phyloP scores from a whole-genome alignment of 1,140 invertebrate species.

The Drosophila bocki region DNA sequence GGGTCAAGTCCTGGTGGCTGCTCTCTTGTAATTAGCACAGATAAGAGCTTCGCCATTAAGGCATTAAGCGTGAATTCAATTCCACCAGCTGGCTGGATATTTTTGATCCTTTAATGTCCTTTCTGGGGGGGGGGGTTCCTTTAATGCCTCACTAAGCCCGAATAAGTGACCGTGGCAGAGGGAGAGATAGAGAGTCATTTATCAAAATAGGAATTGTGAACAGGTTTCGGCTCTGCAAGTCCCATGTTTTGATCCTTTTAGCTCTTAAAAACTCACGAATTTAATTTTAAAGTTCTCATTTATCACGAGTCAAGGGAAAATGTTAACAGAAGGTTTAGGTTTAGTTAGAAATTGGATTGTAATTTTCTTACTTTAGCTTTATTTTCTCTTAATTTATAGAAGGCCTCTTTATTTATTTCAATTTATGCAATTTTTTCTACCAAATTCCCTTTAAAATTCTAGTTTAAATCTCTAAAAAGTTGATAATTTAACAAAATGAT shows the following conservation, averaged over 20 bases:
- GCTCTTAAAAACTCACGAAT: neutral
- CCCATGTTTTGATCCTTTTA: constrained; percentile 4
- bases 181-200: constrained; percentile 23
- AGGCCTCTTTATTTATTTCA: neutral
- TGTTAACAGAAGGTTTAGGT: neutral
- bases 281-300: neutral
- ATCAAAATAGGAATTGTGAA: constrained; percentile 27
- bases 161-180: constrained; percentile 29
- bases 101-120: constrained; percentile 38
- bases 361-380: no score
- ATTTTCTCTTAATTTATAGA: neutral
- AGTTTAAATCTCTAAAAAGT: neutral
- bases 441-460: neutral
- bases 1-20: constrained; percentile 54
- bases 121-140: neutral
- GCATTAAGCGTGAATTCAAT: constrained; percentile 45
- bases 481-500: constrained; percentile 14
- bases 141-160: constrained; percentile 36
- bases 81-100: constrained; percentile 39
- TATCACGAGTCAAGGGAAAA: neutral
- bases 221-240: constrained; percentile 2
- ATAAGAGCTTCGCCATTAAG: constrained; percentile 38
- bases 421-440: neutral
- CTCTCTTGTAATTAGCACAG: constrained; percentile 59
- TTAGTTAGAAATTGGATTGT: neutral